Conservation (phyloP, 2,113 vertebrate species). For the Microcebus murinus region DNA sequence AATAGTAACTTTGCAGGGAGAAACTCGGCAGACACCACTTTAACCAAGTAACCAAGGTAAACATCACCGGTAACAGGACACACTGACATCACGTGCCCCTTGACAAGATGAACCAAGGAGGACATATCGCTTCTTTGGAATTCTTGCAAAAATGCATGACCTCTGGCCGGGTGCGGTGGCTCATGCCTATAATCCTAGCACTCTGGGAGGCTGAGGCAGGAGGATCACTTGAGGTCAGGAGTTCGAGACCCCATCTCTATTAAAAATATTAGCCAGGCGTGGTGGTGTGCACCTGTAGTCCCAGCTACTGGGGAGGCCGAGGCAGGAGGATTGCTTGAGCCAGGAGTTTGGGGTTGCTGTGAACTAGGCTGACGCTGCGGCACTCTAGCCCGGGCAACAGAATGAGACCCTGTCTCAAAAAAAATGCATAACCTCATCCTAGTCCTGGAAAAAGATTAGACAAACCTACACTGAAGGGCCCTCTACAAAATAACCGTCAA, state of each 20-base stretch:
- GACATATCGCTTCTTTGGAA: not conserved
- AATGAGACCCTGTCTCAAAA: no score
- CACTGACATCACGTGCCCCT: fast-evolving
- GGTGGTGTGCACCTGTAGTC: no score
- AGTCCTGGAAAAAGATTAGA: not conserved
- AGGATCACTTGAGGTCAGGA: no score
- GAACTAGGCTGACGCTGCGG: no score
- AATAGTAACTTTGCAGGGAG: not conserved
- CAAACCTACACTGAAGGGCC: not conserved
- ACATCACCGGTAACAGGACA: not conserved
- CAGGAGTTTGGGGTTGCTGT: no score
- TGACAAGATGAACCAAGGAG: not conserved
- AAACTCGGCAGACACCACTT: not conserved
- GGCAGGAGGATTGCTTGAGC: no score
- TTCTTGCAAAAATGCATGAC: not conserved
- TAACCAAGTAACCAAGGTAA: not conserved
- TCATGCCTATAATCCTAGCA: no score
- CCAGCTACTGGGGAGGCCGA: no score
- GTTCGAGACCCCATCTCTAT: no score
- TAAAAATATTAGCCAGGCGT: no score
- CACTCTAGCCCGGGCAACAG: no score
- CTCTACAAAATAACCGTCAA: not conserved
- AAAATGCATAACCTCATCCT: not conserved
- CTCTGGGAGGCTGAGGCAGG: no score
- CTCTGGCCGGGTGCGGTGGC: not conserved